Percentiles rank a stretch among this genome's conserved stretches.
phyloP scores from a whole-genome alignment of 2,797 vertebrate genomes.

The Brachymystax lenok region DNA sequence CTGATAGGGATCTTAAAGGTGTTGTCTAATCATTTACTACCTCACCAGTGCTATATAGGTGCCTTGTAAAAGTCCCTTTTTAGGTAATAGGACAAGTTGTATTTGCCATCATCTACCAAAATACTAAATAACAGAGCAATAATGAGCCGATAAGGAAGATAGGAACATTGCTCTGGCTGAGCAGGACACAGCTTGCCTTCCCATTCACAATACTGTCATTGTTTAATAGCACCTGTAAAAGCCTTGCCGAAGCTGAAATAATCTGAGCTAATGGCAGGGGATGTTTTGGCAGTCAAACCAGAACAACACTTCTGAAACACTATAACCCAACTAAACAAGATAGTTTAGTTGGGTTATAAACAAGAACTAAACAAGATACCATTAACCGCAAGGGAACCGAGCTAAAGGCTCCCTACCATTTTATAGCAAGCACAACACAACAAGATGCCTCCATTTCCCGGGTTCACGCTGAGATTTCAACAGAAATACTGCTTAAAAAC shows the following conservation, averaged over 20 bases:
- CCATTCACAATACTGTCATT: not conserved
- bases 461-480: slow-evolving; percentile 17
- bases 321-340: slow-evolving; percentile 32
- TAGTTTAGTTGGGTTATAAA: not conserved
- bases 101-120: not conserved
- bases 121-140: not conserved
- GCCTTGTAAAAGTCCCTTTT: not conserved
- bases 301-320: slow-evolving; percentile 24
- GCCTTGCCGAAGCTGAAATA: not conserved
- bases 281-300: slow-evolving; percentile 20
- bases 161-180: not conserved
- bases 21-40: no score
- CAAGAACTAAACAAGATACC: slow-evolving; percentile 31
- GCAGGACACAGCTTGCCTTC: slow-evolving; percentile 4
- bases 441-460: not conserved
- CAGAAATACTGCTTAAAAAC: slow-evolving; percentile 16
- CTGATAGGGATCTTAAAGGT: no score
- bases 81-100: not conserved
- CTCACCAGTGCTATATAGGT: not conserved
- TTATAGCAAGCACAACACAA: slow-evolving; percentile 15
- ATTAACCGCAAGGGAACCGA: slow-evolving; percentile 22
- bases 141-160: not conserved
- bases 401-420: not conserved
- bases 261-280: not conserved
- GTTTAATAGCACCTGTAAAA: not conserved